Conservation (phyloP, 2,113 vertebrate species). For the Caranx melampygus region DNA sequence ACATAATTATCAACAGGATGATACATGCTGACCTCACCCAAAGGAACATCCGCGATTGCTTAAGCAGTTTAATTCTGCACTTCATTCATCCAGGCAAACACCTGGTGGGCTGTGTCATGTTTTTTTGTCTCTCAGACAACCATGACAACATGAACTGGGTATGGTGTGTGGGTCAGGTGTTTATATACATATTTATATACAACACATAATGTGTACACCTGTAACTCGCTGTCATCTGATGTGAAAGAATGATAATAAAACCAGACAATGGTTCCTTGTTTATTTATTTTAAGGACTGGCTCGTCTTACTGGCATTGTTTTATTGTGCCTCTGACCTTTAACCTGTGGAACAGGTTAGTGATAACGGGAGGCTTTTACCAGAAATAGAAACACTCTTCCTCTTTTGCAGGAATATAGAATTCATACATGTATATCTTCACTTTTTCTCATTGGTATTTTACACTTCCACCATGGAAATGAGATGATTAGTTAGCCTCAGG, state of each 20-base stretch:
- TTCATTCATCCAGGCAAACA: conserved; percentile 10
- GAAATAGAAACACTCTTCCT: conserved; percentile 41
- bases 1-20: conserved; percentile 43
- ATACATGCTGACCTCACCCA: conserved; percentile 56
- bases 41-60: conserved; percentile 63
- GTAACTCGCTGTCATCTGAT: background rate
- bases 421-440: background rate
- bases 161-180: background rate
- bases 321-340: conserved; percentile 60
- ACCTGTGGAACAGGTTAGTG: conserved; percentile 54
- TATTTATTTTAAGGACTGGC: conserved; percentile 14
- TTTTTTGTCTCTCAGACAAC: conserved; percentile 6
- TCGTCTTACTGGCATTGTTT: background rate
- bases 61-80: conserved; percentile 33
- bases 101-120: background rate
- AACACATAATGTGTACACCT: background rate
- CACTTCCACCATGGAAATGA: no score
- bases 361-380: conserved; percentile 30
- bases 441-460: background rate
- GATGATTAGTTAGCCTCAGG: no score
- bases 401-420: conserved; percentile 8
- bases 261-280: conserved; percentile 7
- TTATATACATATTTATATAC: conserved; percentile 22
- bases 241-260: background rate
- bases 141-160: background rate